These are phyloP conservation scores for Lepus oiostolus DNA, from an alignment of 2,797 vertebrate species.

Conservation along the genomic window DNA sequence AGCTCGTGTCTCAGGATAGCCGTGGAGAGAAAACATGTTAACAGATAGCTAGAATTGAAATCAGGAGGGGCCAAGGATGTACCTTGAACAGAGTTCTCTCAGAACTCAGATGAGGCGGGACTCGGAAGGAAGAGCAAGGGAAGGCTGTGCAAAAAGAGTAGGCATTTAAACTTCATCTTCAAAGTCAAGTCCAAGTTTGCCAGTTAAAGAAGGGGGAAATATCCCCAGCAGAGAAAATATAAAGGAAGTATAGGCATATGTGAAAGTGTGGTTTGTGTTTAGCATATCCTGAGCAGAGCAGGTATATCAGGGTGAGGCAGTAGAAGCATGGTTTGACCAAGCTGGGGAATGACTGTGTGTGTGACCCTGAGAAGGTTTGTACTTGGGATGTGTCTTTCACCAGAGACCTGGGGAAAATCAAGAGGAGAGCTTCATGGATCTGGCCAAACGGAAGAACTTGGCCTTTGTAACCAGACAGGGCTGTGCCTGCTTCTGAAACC, in stretches of 20 bases:
- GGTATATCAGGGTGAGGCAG: background rate
- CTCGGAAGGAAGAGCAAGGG: background rate
- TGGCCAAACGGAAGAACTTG: background rate
- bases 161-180: conserved; percentile 7
- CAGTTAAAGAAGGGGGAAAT: background rate
- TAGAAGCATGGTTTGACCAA: background rate
- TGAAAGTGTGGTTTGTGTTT: background rate
- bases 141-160: background rate
- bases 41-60: background rate
- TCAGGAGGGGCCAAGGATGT: background rate
- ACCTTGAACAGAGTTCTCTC: background rate
- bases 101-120: background rate
- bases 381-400: background rate
- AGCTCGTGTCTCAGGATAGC: background rate
- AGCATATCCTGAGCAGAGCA: background rate
- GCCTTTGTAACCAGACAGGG: background rate
- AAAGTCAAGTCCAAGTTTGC: conserved; percentile 29
- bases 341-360: background rate
- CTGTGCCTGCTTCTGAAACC: background rate
- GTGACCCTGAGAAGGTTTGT: background rate
- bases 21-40: background rate
- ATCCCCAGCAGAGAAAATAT: background rate
- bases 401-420: background rate
- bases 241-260: background rate
- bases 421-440: background rate